These are phyloP conservation scores for Parnassius smintheus DNA, from an alignment of 2,888 invertebrate species.

Conservation along the genomic window DNA sequence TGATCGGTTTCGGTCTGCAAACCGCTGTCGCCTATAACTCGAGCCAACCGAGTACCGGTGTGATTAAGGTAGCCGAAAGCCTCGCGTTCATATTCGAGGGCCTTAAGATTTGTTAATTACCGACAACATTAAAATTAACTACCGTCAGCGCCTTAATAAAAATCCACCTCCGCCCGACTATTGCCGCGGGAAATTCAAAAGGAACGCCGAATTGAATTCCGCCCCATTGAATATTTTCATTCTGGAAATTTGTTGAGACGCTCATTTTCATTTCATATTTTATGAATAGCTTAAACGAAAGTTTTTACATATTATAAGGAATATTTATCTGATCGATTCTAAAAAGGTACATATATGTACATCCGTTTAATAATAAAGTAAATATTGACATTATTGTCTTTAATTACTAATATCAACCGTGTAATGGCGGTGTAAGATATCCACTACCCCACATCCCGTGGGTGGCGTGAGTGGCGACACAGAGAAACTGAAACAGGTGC, in stretches of 20 bases:
- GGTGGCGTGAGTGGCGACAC: too few species aligned
- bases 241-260: conserved; percentile 20
- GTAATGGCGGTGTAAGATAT: too few species aligned
- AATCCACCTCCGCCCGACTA: conserved; percentile 42
- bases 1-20: not conserved
- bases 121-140: conserved; percentile 74
- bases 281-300: conserved; percentile 13
- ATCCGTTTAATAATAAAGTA: too few species aligned
- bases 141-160: conserved; percentile 57
- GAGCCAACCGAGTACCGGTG: conserved; percentile 34
- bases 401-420: too few species aligned
- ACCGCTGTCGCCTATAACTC: conserved; percentile 34
- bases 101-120: conserved; percentile 76
- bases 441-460: too few species aligned
- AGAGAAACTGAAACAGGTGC: too few species aligned
- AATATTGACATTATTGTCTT: too few species aligned
- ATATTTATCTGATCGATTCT: too few species aligned
- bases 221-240: conserved; percentile 26
- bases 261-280: conserved; percentile 15
- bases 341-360: too few species aligned
- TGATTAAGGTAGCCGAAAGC: conserved; percentile 57
- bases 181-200: conserved; percentile 29
- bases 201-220: conserved; percentile 24
- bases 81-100: conserved; percentile 64
- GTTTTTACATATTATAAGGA: not conserved